Conservation (phyloP, 2,888 invertebrate genomes). For the Rhamphomyia laevipes region DNA sequence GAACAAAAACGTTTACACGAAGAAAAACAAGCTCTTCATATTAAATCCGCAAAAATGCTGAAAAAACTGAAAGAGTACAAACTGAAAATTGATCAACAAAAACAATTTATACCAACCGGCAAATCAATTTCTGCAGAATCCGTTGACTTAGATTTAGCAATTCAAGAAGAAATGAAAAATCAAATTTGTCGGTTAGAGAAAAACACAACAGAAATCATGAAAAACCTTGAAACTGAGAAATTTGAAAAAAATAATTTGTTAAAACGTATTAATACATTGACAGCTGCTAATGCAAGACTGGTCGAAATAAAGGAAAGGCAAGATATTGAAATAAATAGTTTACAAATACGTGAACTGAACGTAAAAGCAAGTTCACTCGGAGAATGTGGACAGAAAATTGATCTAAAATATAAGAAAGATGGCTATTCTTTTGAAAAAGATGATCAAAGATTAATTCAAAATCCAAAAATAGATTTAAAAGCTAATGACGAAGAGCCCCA, state of each 20-base stretch:
- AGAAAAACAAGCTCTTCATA: constrained; percentile 52
- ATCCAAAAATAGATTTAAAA: not conserved
- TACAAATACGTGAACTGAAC: constrained; percentile 58
- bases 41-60: constrained; percentile 65
- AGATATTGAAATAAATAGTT: constrained; percentile 61
- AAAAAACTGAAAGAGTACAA: constrained; percentile 79
- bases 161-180: constrained; percentile 66
- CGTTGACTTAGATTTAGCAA: constrained; percentile 61
- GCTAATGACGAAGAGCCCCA: constrained; percentile 49
- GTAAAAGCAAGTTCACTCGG: constrained; percentile 37
- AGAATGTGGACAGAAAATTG: not conserved
- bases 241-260: constrained; percentile 54
- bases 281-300: constrained; percentile 52
- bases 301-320: constrained; percentile 71
- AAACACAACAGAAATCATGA: constrained; percentile 45
- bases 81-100: constrained; percentile 45
- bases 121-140: constrained; percentile 18
- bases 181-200: constrained; percentile 57
- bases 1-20: constrained; percentile 46
- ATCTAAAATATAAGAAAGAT: not conserved
- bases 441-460: not conserved
- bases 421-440: not conserved
- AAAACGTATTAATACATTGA: constrained; percentile 64
- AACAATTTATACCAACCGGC: not conserved
- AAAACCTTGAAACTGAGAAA: constrained; percentile 47